phyloP scores from a whole-genome alignment of 2,888 invertebrate species.

The Tetanocera ferruginea region DNA sequence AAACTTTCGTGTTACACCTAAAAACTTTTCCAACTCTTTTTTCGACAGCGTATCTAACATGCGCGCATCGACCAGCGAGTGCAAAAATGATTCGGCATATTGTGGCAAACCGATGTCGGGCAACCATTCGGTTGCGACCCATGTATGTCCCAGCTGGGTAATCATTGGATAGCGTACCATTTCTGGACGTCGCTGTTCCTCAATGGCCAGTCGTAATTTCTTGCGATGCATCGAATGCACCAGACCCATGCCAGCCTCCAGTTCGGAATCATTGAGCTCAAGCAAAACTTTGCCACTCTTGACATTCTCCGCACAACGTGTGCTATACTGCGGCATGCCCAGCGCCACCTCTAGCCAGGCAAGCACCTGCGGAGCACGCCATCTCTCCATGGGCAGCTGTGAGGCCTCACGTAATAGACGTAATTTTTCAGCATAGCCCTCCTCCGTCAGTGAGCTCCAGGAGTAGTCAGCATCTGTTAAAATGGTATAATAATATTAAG shows the following conservation, averaged over 20 bases:
- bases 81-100: slow-evolving; percentile 90
- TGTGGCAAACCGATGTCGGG: slow-evolving; percentile 91
- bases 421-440: slow-evolving; percentile 68
- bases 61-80: slow-evolving; percentile 91
- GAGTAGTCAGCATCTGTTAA: slow-evolving; percentile 64
- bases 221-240: slow-evolving; percentile 93
- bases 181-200: slow-evolving; percentile 90
- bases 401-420: slow-evolving; percentile 82
- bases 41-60: slow-evolving; percentile 94
- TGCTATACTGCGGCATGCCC: slow-evolving; percentile 94
- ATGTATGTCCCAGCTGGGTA: slow-evolving; percentile 89
- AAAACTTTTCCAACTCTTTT: slow-evolving; percentile 93
- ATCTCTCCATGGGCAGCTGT: slow-evolving; percentile 87
- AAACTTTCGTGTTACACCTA: slow-evolving; percentile 92
- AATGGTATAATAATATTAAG: background rate
- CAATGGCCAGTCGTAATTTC: slow-evolving; percentile 92
- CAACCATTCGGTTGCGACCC: slow-evolving; percentile 95
- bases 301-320: slow-evolving; percentile 91
- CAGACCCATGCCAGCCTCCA: slow-evolving; percentile 92
- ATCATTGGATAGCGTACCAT: slow-evolving; percentile 90
- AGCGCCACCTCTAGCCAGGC: slow-evolving; percentile 95
- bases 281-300: slow-evolving; percentile 96
- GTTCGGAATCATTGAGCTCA: slow-evolving; percentile 90
- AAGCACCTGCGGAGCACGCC: slow-evolving; percentile 93
- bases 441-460: slow-evolving; percentile 69